phyloP scores from a whole-genome alignment of 2,113 vertebrate species.

The Chloroceryle aenea region DNA sequence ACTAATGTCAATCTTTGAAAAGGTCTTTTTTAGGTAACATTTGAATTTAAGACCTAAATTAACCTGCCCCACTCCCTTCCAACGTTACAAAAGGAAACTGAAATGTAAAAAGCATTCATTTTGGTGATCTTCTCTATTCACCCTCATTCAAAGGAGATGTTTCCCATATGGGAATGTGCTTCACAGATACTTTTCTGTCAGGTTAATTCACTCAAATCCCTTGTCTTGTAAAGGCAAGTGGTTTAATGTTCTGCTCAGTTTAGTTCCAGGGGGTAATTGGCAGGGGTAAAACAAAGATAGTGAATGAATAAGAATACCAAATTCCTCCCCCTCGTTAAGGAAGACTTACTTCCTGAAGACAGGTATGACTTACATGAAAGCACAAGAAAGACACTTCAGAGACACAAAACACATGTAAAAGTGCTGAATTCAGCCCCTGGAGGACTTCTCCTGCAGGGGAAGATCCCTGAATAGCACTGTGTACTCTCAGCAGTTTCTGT shows the following conservation, averaged over 20 bases:
- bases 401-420: not conserved
- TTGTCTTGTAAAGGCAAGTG: not conserved
- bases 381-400: not conserved
- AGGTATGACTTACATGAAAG: not conserved
- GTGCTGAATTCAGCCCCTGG: not conserved
- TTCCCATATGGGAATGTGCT: not conserved
- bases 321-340: not conserved
- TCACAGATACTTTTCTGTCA: not conserved
- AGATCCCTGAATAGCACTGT: not conserved
- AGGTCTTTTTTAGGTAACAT: not conserved
- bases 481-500: not conserved
- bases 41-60: not conserved
- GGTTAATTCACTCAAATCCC: not conserved
- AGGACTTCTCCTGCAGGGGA: not conserved
- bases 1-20: not conserved
- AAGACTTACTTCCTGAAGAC: not conserved
- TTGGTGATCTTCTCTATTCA: not conserved
- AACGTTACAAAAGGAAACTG: not conserved
- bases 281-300: not conserved
- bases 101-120: not conserved
- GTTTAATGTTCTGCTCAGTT: not conserved
- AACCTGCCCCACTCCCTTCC: not conserved
- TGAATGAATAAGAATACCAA: not conserved
- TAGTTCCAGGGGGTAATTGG: not conserved
- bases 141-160: not conserved